These are phyloP conservation scores for Leptinotarsa rubiginosa DNA, from an alignment of 2,888 invertebrate genomes.

Conservation along the genomic window DNA sequence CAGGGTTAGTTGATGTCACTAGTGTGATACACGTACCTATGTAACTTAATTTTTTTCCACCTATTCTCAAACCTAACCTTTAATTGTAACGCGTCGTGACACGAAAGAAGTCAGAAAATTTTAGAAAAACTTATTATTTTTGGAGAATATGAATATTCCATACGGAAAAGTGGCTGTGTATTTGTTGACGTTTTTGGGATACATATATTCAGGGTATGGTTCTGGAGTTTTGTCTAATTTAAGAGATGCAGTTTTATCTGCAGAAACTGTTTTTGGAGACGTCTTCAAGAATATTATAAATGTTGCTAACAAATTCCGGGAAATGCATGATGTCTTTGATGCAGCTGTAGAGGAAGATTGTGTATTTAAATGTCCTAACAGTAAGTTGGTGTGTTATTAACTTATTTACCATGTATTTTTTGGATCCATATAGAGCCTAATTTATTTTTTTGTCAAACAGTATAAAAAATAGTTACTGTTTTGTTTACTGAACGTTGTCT, in stretches of 20 bases:
- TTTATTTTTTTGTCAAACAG: too few species aligned
- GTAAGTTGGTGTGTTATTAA: conserved; percentile 65
- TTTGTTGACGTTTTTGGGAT: conserved; percentile 79
- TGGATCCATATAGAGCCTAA: background rate
- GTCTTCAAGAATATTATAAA: conserved; percentile 80
- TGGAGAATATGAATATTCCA: conserved; percentile 75
- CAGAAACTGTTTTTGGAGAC: conserved; percentile 84
- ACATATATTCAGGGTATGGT: conserved; percentile 85
- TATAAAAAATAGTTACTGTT: too few species aligned
- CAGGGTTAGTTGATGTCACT: too few species aligned
- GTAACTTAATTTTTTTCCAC: background rate
- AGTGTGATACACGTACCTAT: background rate
- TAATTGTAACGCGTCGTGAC: background rate
- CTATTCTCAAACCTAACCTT: background rate
- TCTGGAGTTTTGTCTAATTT: conserved; percentile 79
- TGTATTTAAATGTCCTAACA: conserved; percentile 78
- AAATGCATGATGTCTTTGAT: conserved; percentile 84
- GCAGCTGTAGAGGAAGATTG: conserved; percentile 89
- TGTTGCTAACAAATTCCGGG: conserved; percentile 79
- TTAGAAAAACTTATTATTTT: background rate
- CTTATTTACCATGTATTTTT: background rate
- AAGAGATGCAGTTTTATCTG: conserved; percentile 82
- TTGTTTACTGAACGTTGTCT: too few species aligned
- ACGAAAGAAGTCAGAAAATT: background rate
- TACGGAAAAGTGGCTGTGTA: conserved; percentile 83